Evolutionary conservation across 64 coral and sea anemone species (phyloP).

Genomic region (Hydrozoanthus tunicans): DNA sequence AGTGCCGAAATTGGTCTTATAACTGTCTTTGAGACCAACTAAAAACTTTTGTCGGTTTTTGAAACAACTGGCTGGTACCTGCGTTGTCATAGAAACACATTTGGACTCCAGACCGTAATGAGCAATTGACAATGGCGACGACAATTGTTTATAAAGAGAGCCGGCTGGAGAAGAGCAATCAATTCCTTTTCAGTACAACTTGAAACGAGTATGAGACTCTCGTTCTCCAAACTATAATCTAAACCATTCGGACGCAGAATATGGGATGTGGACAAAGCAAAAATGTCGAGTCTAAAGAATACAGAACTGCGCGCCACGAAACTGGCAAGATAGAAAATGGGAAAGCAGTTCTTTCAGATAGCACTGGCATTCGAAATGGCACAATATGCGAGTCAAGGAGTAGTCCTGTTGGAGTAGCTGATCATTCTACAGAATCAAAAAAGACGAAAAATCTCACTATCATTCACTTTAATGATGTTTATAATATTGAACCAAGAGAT

Average conservation of each 20-base stretch:
- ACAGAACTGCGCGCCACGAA: neutral
- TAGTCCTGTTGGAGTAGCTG: neutral
- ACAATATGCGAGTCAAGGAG: neutral
- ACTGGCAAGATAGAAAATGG: conserved; percentile 2
- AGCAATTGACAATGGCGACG: neutral
- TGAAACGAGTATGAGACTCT: neutral
- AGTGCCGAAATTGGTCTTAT: too few species aligned
- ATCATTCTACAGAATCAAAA: conserved; percentile 8
- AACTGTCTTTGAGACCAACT: too few species aligned
- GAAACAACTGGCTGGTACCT: neutral
- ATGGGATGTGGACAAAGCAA: conserved; percentile 50
- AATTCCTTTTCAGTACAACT: neutral
- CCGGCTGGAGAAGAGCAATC: neutral
- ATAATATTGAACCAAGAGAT: conserved; percentile 97
- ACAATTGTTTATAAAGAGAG: neutral
- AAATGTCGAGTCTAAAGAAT: neutral
- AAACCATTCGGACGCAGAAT: neutral
- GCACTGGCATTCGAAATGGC: neutral
- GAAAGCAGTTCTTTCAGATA: neutral
- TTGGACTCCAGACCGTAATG: neutral
- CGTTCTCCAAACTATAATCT: neutral
- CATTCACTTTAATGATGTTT: conserved; percentile 99
- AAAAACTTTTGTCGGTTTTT: too few species aligned
- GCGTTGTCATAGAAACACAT: conserved; percentile 31
- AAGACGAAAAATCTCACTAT: conserved; percentile 59